Percentiles rank a stretch among this genome's conserved stretches.
phyloP scores from a whole-genome alignment of 2,888 invertebrate genomes.

The Drosophila putrida region DNA sequence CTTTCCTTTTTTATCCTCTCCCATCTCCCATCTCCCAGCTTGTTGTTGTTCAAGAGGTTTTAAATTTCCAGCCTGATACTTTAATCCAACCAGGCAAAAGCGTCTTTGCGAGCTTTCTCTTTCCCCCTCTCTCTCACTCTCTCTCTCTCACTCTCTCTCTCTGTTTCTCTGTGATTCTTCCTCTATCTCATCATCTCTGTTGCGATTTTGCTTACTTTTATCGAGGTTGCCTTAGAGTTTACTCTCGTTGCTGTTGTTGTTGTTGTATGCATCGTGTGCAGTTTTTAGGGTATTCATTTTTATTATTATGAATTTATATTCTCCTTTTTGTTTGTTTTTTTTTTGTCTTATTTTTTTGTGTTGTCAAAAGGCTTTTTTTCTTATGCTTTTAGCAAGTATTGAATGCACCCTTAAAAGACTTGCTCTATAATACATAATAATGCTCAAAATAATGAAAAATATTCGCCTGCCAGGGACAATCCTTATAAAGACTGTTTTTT shows the following conservation, averaged over 20 bases:
- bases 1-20: neutral
- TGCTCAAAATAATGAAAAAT: conserved; percentile 38
- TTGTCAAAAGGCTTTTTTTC: conserved; percentile 4
- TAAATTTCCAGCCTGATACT: conserved; percentile 66
- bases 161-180: neutral
- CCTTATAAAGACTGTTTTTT: conserved; percentile 8
- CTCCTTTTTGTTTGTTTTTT: neutral
- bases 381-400: conserved; percentile 8
- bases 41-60: conserved; percentile 57
- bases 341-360: conserved; percentile 6
- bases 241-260: conserved; percentile 4
- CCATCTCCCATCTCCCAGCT: neutral
- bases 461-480: conserved; percentile 17
- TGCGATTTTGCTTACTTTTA: conserved; percentile 51
- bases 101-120: conserved; percentile 32
- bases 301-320: conserved; percentile 21
- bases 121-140: neutral
- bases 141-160: neutral
- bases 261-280: conserved; percentile 52
- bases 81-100: conserved; percentile 62
- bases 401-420: conserved; percentile 34
- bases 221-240: conserved; percentile 31
- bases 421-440: conserved; percentile 25
- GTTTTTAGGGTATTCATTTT: conserved; percentile 43
- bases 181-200: conserved; percentile 1